Evolutionary conservation across 2,888 invertebrate species (phyloP).

Genomic region (Adineta ricciae): DNA sequence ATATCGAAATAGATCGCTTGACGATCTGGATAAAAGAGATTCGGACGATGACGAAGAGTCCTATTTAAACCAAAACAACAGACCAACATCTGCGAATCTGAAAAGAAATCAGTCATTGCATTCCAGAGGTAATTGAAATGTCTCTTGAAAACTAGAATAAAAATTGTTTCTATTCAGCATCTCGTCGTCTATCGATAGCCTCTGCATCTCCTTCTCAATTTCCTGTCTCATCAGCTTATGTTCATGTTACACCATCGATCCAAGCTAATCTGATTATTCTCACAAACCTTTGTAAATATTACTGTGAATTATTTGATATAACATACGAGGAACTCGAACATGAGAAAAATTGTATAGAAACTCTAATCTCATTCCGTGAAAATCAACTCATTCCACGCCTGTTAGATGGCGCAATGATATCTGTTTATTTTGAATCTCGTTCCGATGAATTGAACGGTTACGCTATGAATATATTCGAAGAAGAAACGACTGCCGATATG

Average conservation of each 20-base stretch:
- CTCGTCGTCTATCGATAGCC: not conserved
- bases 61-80: not conserved
- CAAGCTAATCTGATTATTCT: not conserved
- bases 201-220: not conserved
- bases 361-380: not conserved
- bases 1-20: not conserved
- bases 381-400: not conserved
- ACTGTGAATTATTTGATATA: not conserved
- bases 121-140: too few relatives aligned
- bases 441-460: not conserved
- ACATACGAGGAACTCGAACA: not conserved
- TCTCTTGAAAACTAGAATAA: too few relatives aligned
- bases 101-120: not conserved
- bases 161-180: not conserved
- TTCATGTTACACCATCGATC: not conserved
- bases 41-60: not conserved
- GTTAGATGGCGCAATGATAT: not conserved
- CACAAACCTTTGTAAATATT: not conserved
- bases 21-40: not conserved
- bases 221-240: not conserved
- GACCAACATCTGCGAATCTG: not conserved
- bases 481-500: not conserved
- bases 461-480: not conserved
- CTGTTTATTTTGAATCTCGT: not conserved
- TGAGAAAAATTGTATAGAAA: not conserved